Conservation (phyloP, 2,113 vertebrate genomes). For the Panthera tigris region DNA sequence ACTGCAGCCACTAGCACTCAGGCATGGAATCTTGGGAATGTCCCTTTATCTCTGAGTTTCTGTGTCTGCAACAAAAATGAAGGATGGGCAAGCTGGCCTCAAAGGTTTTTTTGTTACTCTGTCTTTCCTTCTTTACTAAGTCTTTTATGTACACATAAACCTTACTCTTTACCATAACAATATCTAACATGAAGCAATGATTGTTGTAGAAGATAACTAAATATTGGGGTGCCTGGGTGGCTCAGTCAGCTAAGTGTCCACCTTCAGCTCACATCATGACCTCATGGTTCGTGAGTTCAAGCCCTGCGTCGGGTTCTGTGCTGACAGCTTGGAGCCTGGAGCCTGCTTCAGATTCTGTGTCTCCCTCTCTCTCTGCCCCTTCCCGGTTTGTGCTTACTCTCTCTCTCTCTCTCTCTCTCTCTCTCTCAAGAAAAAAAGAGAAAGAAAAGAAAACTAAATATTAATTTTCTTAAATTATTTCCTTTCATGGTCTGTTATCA, state of each 20-base stretch:
- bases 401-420: too few species aligned
- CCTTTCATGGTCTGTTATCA: background rate
- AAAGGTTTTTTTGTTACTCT: background rate
- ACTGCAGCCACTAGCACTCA: background rate
- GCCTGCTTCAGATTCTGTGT: too few species aligned
- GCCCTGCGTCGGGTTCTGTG: too few species aligned
- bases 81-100: background rate
- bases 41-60: background rate
- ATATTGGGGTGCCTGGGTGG: background rate
- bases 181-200: background rate
- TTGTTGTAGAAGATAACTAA: background rate
- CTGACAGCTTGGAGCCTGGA: too few species aligned
- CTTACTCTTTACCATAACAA: background rate
- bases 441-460: background rate
- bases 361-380: too few species aligned
- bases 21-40: background rate
- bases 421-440: too few species aligned
- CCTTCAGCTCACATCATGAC: too few species aligned
- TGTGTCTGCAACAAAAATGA: conserved; percentile 9
- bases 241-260: too few species aligned
- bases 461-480: background rate
- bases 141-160: background rate
- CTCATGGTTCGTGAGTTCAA: too few species aligned
- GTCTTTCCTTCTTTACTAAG: background rate
- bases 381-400: too few species aligned